These are phyloP conservation scores for Bombus affinis DNA, from an alignment of 1,140 invertebrate genomes.

Conservation along the genomic window DNA sequence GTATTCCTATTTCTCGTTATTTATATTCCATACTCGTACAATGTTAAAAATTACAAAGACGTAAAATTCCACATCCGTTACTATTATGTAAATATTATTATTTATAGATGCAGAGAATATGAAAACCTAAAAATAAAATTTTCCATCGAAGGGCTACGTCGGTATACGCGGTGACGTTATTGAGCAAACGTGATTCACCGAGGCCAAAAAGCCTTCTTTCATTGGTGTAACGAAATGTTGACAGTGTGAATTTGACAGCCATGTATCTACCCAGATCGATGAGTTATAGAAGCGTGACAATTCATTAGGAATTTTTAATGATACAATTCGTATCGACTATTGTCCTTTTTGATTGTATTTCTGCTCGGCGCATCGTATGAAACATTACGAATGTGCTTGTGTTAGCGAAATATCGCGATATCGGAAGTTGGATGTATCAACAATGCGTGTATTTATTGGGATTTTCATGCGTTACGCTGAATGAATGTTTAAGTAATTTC, in stretches of 20 bases:
- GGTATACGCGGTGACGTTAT: not conserved
- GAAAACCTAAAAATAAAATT: not conserved
- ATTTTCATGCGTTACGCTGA: not conserved
- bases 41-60: not conserved
- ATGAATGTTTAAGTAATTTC: conserved; percentile 2
- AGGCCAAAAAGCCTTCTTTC: conserved; percentile 16
- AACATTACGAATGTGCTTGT: conserved; percentile 3
- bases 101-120: not conserved
- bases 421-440: not conserved
- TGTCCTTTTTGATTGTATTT: conserved; percentile 19
- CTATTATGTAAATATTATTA: not conserved
- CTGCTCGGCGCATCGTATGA: not conserved
- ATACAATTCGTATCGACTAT: not conserved
- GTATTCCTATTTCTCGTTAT: not conserved
- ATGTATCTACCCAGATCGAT: not conserved
- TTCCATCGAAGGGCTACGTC: not conserved
- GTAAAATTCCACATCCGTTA: not conserved
- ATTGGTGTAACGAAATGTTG: not conserved
- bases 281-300: conserved; percentile 5
- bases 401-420: not conserved
- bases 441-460: conserved; percentile 7
- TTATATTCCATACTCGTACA: not conserved
- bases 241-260: conserved; percentile 3
- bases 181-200: conserved; percentile 2
- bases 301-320: conserved; percentile 26